Percentiles rank a stretch among this genome's conserved stretches.
These are phyloP conservation scores for Cerceris rybyensis DNA, from an alignment of 2,888 invertebrate genomes.

Conservation along the genomic window DNA sequence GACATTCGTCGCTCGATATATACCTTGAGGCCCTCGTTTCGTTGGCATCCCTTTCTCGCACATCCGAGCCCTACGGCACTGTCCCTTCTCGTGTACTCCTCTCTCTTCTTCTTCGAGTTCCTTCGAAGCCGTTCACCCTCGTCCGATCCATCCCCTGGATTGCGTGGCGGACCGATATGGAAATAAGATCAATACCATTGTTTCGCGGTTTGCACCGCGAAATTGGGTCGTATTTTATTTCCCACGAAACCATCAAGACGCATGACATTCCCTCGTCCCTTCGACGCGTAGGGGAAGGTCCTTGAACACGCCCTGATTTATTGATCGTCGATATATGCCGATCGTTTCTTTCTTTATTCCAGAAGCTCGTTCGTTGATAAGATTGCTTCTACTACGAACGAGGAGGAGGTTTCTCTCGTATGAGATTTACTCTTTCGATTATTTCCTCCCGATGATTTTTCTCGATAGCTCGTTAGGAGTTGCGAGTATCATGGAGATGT, in stretches of 20 bases:
- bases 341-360: slow-evolving; percentile 45
- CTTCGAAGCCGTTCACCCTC: background rate
- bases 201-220: slow-evolving; percentile 77
- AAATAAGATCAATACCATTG: slow-evolving; percentile 82
- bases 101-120: background rate
- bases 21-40: slow-evolving; percentile 70
- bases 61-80: slow-evolving; percentile 31
- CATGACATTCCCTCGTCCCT: slow-evolving; percentile 36
- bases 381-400: slow-evolving; percentile 38
- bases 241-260: slow-evolving; percentile 43
- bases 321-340: slow-evolving; percentile 55
- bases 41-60: slow-evolving; percentile 38
- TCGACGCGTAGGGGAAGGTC: slow-evolving; percentile 23
- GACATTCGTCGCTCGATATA: slow-evolving; percentile 80
- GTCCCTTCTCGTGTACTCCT: slow-evolving; percentile 17
- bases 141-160: slow-evolving; percentile 25
- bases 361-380: slow-evolving; percentile 36
- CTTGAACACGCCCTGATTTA: slow-evolving; percentile 63
- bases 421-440: too few species aligned
- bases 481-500: too few species aligned
- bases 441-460: too few species aligned
- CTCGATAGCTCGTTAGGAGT: too few species aligned
- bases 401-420: too few species aligned
- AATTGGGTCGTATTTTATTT: slow-evolving; percentile 76
- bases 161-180: slow-evolving; percentile 73